Evolutionary conservation across 2,888 invertebrate species (phyloP).

Genomic region (Calameuta idolon): DNA sequence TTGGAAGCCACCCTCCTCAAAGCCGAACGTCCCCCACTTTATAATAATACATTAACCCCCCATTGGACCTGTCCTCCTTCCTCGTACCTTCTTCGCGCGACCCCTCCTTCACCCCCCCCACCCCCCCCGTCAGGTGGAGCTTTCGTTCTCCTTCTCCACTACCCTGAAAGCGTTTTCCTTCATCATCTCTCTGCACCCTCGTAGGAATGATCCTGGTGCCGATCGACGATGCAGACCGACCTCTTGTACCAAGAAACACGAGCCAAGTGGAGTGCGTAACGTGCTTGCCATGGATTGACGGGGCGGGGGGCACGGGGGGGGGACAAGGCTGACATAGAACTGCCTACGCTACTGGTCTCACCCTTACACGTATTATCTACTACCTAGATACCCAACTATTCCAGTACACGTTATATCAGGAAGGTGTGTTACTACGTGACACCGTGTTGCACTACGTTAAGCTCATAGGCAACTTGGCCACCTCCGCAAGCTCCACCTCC

Average conservation of each 20-base stretch:
- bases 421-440: neutral
- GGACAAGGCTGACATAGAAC: neutral
- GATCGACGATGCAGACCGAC: neutral
- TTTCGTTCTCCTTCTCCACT: neutral
- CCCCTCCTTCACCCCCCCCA: too few species aligned
- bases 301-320: too few species aligned
- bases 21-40: conserved; percentile 5
- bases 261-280: neutral
- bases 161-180: neutral
- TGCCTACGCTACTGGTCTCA: neutral
- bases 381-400: neutral
- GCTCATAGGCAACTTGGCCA: neutral
- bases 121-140: neutral
- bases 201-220: neutral
- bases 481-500: neutral
- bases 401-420: neutral
- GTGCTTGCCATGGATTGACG: neutral
- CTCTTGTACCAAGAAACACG: neutral
- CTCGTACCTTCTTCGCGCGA: neutral
- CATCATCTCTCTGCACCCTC: neutral
- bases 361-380: neutral
- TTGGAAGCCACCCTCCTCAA: conserved; percentile 1
- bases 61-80: neutral
- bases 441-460: neutral
- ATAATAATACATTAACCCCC: conserved; percentile 7